A percentile compares a stretch with the other conserved stretches of the same genome.
phyloP scores from a whole-genome alignment of 2,797 vertebrate species.

The Synaphobranchus kaupii region DNA sequence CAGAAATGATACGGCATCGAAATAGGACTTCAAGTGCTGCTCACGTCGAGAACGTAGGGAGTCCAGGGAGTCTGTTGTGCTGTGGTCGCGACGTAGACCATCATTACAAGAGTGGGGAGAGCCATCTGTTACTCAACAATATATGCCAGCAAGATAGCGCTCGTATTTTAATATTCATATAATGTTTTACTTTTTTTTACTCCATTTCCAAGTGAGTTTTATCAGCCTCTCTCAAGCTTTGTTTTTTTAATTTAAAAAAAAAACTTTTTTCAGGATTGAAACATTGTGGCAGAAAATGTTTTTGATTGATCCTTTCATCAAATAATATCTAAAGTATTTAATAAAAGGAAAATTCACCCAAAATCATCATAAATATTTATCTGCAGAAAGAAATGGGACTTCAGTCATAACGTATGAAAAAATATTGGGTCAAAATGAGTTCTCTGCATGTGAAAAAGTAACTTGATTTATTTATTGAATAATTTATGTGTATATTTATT shows the following conservation, averaged over 20 bases:
- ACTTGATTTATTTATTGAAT: neutral
- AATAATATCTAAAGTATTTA: neutral
- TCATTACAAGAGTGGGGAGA: neutral
- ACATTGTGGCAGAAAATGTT: neutral
- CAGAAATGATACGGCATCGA: neutral
- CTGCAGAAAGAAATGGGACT: neutral
- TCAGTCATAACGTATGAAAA: neutral
- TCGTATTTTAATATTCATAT: neutral
- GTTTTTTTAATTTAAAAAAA: neutral
- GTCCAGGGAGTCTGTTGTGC: neutral
- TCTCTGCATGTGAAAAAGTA: neutral
- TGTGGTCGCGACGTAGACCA: neutral
- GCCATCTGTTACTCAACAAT: neutral
- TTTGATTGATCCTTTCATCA: neutral
- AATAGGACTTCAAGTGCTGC: neutral
- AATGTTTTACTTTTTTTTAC: neutral
- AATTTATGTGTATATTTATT: neutral
- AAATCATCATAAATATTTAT: neutral
- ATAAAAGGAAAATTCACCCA: neutral
- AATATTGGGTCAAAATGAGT: slow-evolving; percentile 1
- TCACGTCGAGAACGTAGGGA: neutral
- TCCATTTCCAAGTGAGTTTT: neutral
- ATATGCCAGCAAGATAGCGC: neutral
- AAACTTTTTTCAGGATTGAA: neutral
- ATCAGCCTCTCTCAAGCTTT: neutral